Evolutionary conservation across 2,797 vertebrate genomes (phyloP).

Genomic region (Sphenodon punctatus): DNA sequence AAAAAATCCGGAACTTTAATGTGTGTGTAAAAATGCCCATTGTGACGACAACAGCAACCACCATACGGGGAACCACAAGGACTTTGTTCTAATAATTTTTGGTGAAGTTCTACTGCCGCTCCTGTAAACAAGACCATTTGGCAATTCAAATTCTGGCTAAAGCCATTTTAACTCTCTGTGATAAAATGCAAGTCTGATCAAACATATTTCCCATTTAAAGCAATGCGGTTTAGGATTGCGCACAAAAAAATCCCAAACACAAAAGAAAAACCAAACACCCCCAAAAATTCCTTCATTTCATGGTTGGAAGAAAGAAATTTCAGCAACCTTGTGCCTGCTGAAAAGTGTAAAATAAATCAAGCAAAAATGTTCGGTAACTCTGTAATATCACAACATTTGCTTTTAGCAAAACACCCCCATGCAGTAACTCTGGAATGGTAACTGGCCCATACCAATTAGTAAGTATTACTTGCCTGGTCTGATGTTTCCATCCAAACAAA

Average conservation of each 20-base stretch:
- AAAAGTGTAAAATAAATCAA: not conserved
- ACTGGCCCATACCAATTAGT: not conserved
- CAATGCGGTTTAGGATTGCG: not conserved
- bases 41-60: too few species aligned
- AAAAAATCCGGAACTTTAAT: too few species aligned
- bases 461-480: not conserved
- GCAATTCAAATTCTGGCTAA: not conserved
- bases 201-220: not conserved
- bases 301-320: not conserved
- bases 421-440: not conserved
- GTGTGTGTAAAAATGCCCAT: too few species aligned
- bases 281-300: too few species aligned
- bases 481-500: not conserved
- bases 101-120: not conserved
- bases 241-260: not conserved
- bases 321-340: not conserved
- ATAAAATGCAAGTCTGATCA: not conserved
- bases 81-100: not conserved
- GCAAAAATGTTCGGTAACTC: slow-evolving; percentile 27
- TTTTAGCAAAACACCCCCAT: not conserved
- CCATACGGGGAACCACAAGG: too few species aligned
- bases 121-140: not conserved
- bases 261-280: too few species aligned
- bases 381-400: not conserved
- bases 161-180: not conserved